These are phyloP conservation scores for Megaleporinus macrocephalus DNA, from an alignment of 2,113 vertebrate species.

Conservation along the genomic window DNA sequence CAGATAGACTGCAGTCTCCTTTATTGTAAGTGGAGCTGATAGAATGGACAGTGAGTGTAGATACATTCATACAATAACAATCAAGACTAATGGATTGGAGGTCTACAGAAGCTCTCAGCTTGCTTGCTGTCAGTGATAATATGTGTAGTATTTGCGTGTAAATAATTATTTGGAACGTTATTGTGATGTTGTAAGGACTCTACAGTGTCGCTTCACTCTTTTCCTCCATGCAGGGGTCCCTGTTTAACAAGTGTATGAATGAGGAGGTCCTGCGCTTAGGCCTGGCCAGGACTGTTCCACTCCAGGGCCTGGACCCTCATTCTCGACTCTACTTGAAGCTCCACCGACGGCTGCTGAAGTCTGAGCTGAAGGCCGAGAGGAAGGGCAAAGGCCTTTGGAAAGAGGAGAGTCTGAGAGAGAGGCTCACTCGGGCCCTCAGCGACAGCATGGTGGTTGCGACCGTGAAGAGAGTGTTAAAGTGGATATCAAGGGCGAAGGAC, in stretches of 20 bases:
- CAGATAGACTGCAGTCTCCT: too few species aligned
- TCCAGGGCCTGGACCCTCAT: constrained; percentile 77
- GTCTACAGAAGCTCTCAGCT: too few species aligned
- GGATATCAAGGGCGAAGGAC: constrained; percentile 44
- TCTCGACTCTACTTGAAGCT: constrained; percentile 85
- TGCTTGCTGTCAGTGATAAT: too few species aligned
- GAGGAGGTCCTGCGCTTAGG: constrained; percentile 87
- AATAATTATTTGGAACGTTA: too few species aligned
- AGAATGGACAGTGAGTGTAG: too few species aligned
- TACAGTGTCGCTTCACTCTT: constrained; percentile 6
- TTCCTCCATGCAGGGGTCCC: constrained; percentile 73
- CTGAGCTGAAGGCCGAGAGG: constrained; percentile 86
- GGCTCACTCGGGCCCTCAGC: constrained; percentile 60
- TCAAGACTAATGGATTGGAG: too few species aligned
- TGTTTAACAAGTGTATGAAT: constrained; percentile 82
- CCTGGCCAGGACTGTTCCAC: constrained; percentile 80
- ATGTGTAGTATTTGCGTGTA: too few species aligned
- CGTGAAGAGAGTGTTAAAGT: constrained; percentile 74
- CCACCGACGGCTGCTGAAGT: constrained; percentile 86
- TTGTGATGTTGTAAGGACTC: too few species aligned
- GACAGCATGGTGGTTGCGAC: constrained; percentile 69
- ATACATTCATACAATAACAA: too few species aligned
- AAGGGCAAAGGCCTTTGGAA: constrained; percentile 88
- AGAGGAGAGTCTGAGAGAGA: constrained; percentile 77
- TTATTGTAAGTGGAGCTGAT: too few species aligned